Evolutionary conservation across 1,140 invertebrate species (phyloP), one percentile per base, ranked within the genome.

Genomic region (Hylaeus volcanicus): DNA sequence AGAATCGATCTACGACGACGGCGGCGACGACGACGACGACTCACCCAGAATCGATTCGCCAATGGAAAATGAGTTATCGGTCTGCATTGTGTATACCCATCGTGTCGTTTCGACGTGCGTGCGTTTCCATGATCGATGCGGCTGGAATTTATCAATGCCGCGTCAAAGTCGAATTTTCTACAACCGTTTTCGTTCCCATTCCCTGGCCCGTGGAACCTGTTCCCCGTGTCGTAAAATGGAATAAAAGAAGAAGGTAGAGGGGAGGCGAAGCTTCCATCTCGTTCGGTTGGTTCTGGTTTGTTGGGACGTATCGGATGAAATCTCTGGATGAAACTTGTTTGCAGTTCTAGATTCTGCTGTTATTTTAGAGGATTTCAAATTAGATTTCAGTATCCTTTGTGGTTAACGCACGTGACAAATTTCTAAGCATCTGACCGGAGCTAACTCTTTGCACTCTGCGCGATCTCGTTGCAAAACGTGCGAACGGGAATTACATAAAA

Each of bases 41-140:
- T 43, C 37, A 9, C 11, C 15, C 56, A 2, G 0, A 51, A 63
- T 78, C 56, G 66, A 71, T 71, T 43, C 53, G 2, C 55, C 68
- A 41, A 26, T 77, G 68, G 75, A 63, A 71, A 78, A 78, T 78
- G 55, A 78, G 66, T 77, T 77, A 77, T 70, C 66, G 65, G 43
- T 26, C 41, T 15, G 48, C 26, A 15, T 53, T 26, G 53, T 48
- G 14, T 14, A 55, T n/a, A 37, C 48, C 43, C 37, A 75, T 45
- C 63, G 11, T 61, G 12, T 45, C 15, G n/a, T 15, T 2, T 6
- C 14, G 9, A n/a, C 37, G 14, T 61, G 6, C 45, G 43, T 45
- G 48, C 43, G 65, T 45, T 75, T 37, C 63, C 14, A 11, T 75
- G 74, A 75, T 66, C 48, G 63, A 74, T 74, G 73, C 37, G 9